Evolutionary conservation across 2,113 vertebrate genomes (phyloP).

Genomic region (Petroica traversi): DNA sequence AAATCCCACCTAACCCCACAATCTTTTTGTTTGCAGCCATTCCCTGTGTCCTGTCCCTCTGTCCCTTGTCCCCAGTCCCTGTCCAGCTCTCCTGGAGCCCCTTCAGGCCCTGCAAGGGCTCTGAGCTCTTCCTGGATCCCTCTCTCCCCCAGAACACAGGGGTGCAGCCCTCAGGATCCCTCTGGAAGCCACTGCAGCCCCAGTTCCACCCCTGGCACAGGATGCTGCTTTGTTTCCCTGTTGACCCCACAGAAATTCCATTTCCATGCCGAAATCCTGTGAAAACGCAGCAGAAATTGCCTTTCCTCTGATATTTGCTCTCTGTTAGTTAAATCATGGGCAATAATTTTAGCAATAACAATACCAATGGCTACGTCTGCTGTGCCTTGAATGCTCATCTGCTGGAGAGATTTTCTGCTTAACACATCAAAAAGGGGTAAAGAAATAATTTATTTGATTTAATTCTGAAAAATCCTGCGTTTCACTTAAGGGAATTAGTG

Average conservation of each 20-base stretch:
- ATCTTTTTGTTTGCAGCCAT: too few species aligned
- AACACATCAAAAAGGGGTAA: slow-evolving; percentile 1
- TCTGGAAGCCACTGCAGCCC: background rate
- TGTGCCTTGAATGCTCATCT: background rate
- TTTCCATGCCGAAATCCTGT: background rate
- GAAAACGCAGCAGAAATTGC: background rate
- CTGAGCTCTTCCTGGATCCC: background rate
- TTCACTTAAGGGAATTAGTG: slow-evolving; percentile 53
- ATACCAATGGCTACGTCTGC: rapidly evolving
- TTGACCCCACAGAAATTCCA: background rate
- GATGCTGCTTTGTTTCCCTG: background rate
- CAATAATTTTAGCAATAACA: background rate
- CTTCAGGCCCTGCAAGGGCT: background rate
- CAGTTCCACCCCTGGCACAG: background rate
- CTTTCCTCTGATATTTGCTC: background rate
- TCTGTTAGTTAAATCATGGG: background rate
- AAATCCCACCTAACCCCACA: rapidly evolving
- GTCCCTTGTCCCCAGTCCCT: background rate
- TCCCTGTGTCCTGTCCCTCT: background rate
- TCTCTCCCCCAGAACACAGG: background rate
- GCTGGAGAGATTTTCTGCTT: slow-evolving; percentile 6
- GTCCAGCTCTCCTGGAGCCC: background rate
- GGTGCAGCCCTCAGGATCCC: background rate
- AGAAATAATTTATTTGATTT: slow-evolving; percentile 45
- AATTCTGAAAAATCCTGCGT: slow-evolving; percentile 32